A percentile compares a stretch with the other conserved stretches of the same genome.
Evolutionary conservation across 2,797 vertebrate genomes (phyloP).

Genomic region (Micropoecilia bifurca): DNA sequence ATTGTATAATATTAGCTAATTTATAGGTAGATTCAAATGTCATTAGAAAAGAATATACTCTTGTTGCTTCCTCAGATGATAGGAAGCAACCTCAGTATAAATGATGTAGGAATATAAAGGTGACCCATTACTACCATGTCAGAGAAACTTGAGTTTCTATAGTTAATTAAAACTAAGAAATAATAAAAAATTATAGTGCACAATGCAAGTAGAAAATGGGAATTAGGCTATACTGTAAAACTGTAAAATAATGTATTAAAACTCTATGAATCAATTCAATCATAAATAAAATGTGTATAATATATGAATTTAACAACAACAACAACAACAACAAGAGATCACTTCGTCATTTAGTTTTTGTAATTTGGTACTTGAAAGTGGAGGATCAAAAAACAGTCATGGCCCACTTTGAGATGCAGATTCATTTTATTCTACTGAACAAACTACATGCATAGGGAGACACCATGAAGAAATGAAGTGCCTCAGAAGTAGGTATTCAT

Average conservation of each 20-base stretch:
- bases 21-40: background rate
- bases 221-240: background rate
- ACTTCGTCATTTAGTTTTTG: background rate
- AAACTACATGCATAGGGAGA: conserved; percentile 67
- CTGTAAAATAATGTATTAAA: background rate
- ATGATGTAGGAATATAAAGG: background rate
- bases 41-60: background rate
- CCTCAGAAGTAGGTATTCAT: conserved; percentile 39
- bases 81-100: too few relatives aligned
- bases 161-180: background rate
- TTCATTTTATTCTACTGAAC: conserved; percentile 65
- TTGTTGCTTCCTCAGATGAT: background rate
- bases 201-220: background rate
- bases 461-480: conserved; percentile 32
- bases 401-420: conserved; percentile 51
- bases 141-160: background rate
- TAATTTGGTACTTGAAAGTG: background rate
- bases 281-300: background rate
- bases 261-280: background rate
- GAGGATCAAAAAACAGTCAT: conserved; percentile 10
- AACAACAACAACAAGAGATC: background rate
- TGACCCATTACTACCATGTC: background rate
- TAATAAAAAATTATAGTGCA: background rate
- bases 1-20: background rate
- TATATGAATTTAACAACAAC: background rate